A percentile compares a stretch with the other conserved stretches of the same genome.
Conservation (phyloP, 2,888 invertebrate genomes). For the Amphipoea oculea region DNA sequence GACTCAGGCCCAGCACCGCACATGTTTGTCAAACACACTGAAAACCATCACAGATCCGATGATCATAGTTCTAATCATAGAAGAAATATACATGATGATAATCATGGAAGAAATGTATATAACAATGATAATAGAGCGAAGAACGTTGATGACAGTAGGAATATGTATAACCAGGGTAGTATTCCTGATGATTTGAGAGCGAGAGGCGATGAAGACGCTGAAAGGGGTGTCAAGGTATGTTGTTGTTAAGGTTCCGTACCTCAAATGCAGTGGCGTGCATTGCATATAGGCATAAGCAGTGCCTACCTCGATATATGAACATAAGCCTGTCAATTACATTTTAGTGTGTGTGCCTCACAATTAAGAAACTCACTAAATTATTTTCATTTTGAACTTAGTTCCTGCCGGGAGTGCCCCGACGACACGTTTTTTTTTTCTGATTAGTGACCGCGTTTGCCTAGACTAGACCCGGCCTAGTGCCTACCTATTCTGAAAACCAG, state of each 20-base stretch:
- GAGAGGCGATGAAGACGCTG: conserved; percentile 5
- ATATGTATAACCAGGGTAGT: background rate
- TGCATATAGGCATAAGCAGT: too few relatives aligned
- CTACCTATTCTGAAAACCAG: too few relatives aligned
- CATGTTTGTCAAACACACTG: conserved; percentile 63
- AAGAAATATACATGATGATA: conserved; percentile 3
- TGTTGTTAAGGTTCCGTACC: background rate
- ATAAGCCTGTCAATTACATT: too few relatives aligned
- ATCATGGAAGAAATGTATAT: background rate
- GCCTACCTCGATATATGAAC: too few relatives aligned
- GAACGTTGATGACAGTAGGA: background rate
- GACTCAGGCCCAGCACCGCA: conserved; percentile 74
- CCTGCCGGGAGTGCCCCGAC: too few relatives aligned
- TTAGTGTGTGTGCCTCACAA: too few relatives aligned
- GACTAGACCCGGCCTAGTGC: too few relatives aligned
- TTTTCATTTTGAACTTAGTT: too few relatives aligned
- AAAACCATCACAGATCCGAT: conserved; percentile 1
- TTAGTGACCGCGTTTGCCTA: too few relatives aligned
- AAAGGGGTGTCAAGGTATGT: conserved; percentile 28
- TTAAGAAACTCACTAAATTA: too few relatives aligned
- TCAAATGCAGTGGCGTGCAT: too few relatives aligned
- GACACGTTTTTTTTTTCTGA: too few relatives aligned
- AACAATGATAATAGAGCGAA: background rate
- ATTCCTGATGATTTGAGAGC: conserved; percentile 3
- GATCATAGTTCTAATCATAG: conserved; percentile 1